These are phyloP conservation scores for Sepioteuthis lessoniana DNA, from an alignment of 2,888 invertebrate genomes.

Conservation along the genomic window DNA sequence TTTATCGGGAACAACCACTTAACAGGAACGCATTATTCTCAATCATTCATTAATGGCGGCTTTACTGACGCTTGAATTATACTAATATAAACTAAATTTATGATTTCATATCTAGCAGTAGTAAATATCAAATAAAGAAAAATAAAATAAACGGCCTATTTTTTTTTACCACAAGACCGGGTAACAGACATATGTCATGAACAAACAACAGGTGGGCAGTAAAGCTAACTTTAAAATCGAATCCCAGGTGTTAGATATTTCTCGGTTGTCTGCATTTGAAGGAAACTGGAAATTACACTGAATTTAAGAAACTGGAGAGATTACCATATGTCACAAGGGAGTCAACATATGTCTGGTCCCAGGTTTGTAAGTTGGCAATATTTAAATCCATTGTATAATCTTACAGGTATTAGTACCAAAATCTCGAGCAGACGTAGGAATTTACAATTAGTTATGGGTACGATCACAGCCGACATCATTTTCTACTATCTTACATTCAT, in stretches of 20 bases:
- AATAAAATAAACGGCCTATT: neutral
- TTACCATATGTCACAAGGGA: neutral
- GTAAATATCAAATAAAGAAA: neutral
- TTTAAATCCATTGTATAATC: too few relatives aligned
- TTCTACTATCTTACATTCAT: too few relatives aligned
- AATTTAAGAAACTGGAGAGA: neutral
- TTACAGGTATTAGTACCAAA: too few relatives aligned
- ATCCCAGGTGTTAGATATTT: neutral
- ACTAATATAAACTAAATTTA: neutral
- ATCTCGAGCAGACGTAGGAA: too few relatives aligned
- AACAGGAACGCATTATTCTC: neutral
- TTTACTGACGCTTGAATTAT: neutral
- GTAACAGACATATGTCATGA: neutral
- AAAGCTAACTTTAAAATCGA: neutral
- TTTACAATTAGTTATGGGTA: too few relatives aligned
- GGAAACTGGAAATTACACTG: neutral
- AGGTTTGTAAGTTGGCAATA: neutral
- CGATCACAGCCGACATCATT: too few relatives aligned
- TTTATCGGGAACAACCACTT: neutral
- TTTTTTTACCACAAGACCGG: neutral
- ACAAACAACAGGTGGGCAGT: neutral
- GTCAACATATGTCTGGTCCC: neutral
- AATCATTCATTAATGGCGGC: neutral
- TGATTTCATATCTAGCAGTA: neutral
- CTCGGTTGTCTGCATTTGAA: neutral